These are phyloP conservation scores for Hycleus phaleratus DNA, from an alignment of 1,140 invertebrate species.

Conservation along the genomic window DNA sequence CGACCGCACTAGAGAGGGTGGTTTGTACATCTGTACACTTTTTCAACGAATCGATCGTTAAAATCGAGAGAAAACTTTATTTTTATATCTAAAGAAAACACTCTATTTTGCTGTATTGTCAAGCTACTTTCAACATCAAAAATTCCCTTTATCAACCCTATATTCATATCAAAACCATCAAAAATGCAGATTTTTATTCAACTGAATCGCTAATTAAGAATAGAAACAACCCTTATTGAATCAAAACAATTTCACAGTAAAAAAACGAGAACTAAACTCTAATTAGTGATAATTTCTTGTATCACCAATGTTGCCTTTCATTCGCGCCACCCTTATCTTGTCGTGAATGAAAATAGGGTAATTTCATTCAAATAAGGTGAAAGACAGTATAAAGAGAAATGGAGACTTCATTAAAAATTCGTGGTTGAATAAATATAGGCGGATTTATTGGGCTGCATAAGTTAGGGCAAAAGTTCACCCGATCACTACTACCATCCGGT, in stretches of 20 bases:
- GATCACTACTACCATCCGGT: constrained; percentile 26
- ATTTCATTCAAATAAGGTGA: not conserved
- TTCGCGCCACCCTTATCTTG: not conserved
- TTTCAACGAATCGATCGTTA: not conserved
- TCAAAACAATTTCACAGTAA: no score
- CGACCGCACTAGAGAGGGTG: not conserved
- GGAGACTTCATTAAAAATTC: not conserved
- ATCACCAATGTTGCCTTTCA: not conserved
- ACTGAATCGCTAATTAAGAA: no score
- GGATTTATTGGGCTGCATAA: constrained; percentile 16
- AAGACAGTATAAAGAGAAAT: not conserved
- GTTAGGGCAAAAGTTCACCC: constrained; percentile 13
- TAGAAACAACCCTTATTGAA: no score
- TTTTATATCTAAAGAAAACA: not conserved
- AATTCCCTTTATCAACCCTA: not conserved
- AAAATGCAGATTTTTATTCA: no score
- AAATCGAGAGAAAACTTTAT: not conserved
- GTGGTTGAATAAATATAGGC: no score
- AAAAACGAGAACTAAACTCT: no score
- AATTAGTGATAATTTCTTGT: no score
- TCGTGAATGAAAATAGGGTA: not conserved
- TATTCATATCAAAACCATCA: no score
- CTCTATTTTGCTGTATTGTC: not conserved
- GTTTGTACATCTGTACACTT: no score
- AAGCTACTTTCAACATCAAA: not conserved